Base-by-base conservation (phyloP, 2,888 invertebrate species). In the Corbicula japonica region DNA sequence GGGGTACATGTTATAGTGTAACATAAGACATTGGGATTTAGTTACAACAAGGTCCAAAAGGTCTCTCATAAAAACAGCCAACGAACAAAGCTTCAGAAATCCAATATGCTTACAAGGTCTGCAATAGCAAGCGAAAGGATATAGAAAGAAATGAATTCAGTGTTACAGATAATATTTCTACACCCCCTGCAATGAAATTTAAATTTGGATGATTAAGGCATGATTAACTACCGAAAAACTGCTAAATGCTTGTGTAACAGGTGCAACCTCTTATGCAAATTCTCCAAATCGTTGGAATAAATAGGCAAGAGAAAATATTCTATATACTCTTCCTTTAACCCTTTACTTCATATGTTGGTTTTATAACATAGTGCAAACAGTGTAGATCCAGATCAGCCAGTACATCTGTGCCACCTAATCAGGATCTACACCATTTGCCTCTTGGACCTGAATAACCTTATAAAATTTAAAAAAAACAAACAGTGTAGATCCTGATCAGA, bases 51-150 rank as follows among this genome's bases (percentile, higher is more conserved):
- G 66, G 66, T 66, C 54, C 26, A 28, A 26, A 54, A 54, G 66
- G 66, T 66, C 30, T 54, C 66, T 28, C 52, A 66, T 66, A 66
- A 66, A 66, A 54, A 66, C 66, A 66, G 52, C 30, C 52, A 38
- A 38, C 26, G 32, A 30, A 66, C 66, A 66, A 66, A 54, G 35
- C 52, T 30, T 8, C 12, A 18, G 69, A 46, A 69, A 69, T 54
- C 30, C 21, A 60, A 70, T 70, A 70, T 60, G 60, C 21, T 60
- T 70, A 60, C 60, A 34, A 6, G n/a, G 34, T 48, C 50, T 60
- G 35, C 60, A 60, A 70, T 60, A 48, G 48, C 60, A 70, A 28
- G 70, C 58, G 60, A 46, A 46, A 5, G 32, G 34, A 38, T 58
- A 61, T 34, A 70, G 60, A 70, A 63, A 63, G 32, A 34, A 44